Conservation (phyloP, 2,888 invertebrate species). For the Pristionchus exspectatus region DNA sequence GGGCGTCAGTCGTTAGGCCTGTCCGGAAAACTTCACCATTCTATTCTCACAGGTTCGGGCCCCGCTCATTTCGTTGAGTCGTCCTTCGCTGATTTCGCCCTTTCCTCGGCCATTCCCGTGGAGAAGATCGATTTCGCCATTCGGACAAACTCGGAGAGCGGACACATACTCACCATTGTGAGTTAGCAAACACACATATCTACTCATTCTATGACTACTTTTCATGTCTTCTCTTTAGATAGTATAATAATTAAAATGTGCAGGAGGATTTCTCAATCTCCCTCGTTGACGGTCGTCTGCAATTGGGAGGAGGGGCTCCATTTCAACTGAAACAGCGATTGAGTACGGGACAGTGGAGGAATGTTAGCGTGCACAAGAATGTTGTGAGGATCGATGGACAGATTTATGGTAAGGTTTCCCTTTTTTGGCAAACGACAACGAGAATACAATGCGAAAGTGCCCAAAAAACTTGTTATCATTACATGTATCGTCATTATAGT, state of each 20-base stretch:
- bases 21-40: too few relatives aligned
- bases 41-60: background rate
- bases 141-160: conserved; percentile 63
- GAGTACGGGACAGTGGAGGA: conserved; percentile 67
- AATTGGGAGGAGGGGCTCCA: conserved; percentile 54
- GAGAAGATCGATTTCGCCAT: conserved; percentile 59
- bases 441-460: too few relatives aligned
- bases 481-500: too few relatives aligned
- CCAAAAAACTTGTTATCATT: too few relatives aligned
- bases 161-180: conserved; percentile 65
- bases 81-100: conserved; percentile 51
- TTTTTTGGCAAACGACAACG: too few relatives aligned
- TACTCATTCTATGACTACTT: background rate
- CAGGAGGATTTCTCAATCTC: conserved; percentile 55
- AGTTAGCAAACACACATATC: background rate
- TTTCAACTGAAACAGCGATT: conserved; percentile 61
- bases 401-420: conserved; percentile 58
- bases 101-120: background rate
- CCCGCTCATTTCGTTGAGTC: conserved; percentile 53
- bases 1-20: too few relatives aligned
- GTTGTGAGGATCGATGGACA: conserved; percentile 63
- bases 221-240: background rate
- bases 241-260: background rate
- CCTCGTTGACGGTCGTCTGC: conserved; percentile 61
- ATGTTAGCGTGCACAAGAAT: conserved; percentile 59